Conservation (phyloP, 2,113 vertebrate species). For the Gnathonemus echidnorhynchus region DNA sequence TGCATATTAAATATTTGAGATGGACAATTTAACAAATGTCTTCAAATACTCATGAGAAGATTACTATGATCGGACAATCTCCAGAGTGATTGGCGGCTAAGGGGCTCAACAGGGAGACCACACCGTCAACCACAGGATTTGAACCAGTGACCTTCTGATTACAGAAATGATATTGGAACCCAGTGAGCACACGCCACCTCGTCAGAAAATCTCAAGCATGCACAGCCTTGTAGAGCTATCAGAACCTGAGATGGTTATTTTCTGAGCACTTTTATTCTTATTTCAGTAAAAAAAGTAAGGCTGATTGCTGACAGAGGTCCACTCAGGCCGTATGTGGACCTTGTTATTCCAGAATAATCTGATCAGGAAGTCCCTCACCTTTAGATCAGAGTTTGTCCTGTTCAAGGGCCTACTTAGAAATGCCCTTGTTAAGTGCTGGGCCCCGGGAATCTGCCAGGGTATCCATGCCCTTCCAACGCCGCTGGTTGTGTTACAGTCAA, state of each 20-base stretch:
- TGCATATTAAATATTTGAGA: neutral
- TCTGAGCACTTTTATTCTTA: neutral
- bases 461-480: neutral
- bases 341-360: neutral
- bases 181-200: neutral
- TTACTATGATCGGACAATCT: neutral
- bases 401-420: neutral
- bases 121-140: neutral
- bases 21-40: neutral
- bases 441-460: neutral
- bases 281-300: neutral
- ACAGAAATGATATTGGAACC: neutral
- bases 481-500: neutral
- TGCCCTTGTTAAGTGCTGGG: neutral
- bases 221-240: neutral
- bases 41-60: neutral
- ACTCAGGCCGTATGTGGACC: neutral
- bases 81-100: neutral
- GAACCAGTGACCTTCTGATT: neutral
- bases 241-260: neutral
- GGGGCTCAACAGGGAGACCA: neutral
- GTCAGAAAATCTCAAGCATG: neutral
- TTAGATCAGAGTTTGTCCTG: neutral
- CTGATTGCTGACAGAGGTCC: neutral
- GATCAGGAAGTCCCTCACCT: neutral